These are phyloP conservation scores for Heliothis virescens DNA, from an alignment of 1,140 invertebrate species.

Conservation along the genomic window DNA sequence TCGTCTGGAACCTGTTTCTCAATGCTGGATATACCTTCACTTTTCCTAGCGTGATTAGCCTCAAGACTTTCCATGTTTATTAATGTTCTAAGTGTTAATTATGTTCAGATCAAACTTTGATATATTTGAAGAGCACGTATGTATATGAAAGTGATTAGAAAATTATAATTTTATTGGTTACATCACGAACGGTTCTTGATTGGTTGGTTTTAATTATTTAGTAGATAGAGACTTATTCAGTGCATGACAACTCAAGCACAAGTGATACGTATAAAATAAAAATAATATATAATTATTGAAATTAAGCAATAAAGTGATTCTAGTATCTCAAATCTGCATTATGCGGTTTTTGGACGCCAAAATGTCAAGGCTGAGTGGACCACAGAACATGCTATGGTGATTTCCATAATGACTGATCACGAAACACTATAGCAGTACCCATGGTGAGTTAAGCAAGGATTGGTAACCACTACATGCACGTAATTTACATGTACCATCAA, in stretches of 20 bases:
- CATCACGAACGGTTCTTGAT: too few species aligned
- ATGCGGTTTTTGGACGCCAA: background rate
- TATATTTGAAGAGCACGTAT: background rate
- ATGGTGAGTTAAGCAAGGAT: background rate
- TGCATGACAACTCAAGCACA: too few species aligned
- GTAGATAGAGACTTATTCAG: too few species aligned
- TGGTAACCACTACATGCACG: background rate
- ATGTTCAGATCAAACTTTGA: background rate
- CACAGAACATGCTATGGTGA: background rate
- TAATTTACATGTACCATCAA: background rate
- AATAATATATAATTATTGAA: too few species aligned
- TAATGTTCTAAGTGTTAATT: background rate
- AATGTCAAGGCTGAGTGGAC: conserved; percentile 13
- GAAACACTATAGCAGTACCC: background rate
- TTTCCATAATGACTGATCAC: background rate
- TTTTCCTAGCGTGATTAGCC: conserved; percentile 14
- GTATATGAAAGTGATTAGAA: background rate
- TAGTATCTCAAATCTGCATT: too few species aligned
- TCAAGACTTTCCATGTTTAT: conserved; percentile 37
- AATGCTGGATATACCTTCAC: conserved; percentile 34
- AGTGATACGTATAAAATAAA: too few species aligned
- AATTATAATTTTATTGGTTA: background rate
- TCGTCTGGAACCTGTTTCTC: conserved; percentile 24
- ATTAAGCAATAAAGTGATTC: too few species aligned
- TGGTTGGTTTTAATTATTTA: too few species aligned